Evolutionary conservation across 1,140 invertebrate genomes (phyloP).

Genomic region (Philotrypesis tridentata): DNA sequence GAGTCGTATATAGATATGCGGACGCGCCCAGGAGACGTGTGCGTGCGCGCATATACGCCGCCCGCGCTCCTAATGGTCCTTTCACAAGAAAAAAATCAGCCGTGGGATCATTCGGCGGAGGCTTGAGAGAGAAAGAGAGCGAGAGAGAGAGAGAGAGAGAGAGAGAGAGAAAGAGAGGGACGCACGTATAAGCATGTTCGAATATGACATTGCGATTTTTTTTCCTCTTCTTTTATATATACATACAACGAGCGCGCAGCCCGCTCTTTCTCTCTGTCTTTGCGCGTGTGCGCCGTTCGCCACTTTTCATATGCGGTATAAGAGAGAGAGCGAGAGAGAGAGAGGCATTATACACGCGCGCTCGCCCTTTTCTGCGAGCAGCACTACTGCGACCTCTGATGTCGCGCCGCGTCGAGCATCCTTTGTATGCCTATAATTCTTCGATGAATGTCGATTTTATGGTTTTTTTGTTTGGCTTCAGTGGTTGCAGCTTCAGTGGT

Average conservation of each 20-base stretch:
- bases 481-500: no score
- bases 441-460: slow-evolving; percentile 23
- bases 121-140: not conserved
- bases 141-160: not conserved
- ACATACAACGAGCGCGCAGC: no score
- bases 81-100: slow-evolving; percentile 51
- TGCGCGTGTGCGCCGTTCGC: not conserved
- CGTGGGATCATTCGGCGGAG: slow-evolving; percentile 44
- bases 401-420: not conserved
- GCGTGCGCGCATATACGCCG: slow-evolving; percentile 57
- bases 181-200: slow-evolving; percentile 45
- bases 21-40: slow-evolving; percentile 65
- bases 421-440: not conserved
- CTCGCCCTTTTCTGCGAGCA: not conserved
- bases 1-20: slow-evolving; percentile 64
- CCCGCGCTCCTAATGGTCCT: slow-evolving; percentile 62
- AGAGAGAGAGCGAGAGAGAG: not conserved
- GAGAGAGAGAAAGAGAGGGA: not conserved
- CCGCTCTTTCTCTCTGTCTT: not conserved
- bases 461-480: not conserved
- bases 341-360: not conserved
- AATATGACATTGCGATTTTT: slow-evolving; percentile 51
- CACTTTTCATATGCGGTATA: slow-evolving; percentile 35
- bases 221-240: slow-evolving; percentile 36
- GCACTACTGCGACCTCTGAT: not conserved